These are phyloP conservation scores for Nemopilema nomurai DNA, from an alignment of 30 jellyfish, hydroid and myxozoan genomes.

Conservation along the genomic window DNA sequence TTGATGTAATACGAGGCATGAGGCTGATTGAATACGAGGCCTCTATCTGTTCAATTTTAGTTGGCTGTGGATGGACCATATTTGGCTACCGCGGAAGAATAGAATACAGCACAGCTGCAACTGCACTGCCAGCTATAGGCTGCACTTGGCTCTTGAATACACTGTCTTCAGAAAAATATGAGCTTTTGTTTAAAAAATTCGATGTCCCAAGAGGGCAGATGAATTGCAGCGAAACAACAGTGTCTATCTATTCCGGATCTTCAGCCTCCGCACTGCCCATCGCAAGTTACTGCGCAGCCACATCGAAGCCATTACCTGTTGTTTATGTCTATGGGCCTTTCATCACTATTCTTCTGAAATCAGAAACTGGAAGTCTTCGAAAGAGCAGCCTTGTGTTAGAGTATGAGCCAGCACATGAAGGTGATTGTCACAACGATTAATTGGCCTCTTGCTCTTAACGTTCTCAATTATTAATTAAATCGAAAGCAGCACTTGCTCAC, in stretches of 20 bases:
- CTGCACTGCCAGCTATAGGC: not conserved
- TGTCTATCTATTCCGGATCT: constrained; percentile 17
- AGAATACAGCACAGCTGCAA: not conserved
- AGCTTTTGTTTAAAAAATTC: not conserved
- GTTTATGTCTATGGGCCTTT: constrained; percentile 12
- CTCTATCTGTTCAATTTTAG: not conserved
- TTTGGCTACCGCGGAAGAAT: constrained; percentile 5
- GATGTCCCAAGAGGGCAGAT: not conserved
- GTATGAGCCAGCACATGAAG: not conserved
- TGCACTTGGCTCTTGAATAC: constrained; percentile 23
- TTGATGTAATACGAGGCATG: too few species aligned
- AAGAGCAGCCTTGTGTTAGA: constrained; percentile 2
- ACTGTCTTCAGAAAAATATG: not conserved
- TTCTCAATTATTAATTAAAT: too few species aligned
- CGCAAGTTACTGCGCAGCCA: not conserved
- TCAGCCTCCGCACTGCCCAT: constrained; percentile 11
- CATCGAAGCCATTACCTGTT: constrained; percentile 11
- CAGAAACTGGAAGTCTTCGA: not conserved
- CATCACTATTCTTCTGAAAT: not conserved
- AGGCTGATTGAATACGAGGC: not conserved
- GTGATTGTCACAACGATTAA: too few species aligned
- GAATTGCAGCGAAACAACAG: not conserved
- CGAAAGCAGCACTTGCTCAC: too few species aligned
- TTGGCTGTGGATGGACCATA: constrained; percentile 34
- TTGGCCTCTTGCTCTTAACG: too few species aligned